phyloP scores from a whole-genome alignment of 2,113 vertebrate species.

The Rallus limicola region DNA sequence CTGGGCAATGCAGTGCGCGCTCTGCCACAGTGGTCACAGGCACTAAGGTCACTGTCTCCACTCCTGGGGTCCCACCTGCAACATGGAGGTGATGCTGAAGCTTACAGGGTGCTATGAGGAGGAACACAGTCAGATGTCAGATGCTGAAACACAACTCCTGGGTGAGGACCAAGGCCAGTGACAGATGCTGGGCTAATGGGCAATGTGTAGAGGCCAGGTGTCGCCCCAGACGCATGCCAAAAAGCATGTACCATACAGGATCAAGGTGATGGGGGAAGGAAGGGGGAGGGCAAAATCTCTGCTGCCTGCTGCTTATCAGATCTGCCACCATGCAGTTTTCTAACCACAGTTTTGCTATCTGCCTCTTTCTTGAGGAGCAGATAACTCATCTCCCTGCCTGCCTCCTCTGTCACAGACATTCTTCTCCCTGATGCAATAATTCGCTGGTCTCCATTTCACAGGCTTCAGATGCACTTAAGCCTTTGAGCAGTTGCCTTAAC shows the following conservation, averaged over 20 bases:
- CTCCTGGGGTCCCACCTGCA: background rate
- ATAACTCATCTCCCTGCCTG: background rate
- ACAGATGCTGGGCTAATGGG: accelerated
- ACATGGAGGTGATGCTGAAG: background rate
- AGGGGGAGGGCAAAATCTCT: background rate
- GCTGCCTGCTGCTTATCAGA: background rate
- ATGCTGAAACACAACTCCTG: background rate
- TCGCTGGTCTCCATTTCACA: background rate
- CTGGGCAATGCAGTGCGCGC: accelerated
- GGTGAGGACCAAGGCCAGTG: background rate
- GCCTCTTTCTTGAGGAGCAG: background rate
- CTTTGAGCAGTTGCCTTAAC: background rate
- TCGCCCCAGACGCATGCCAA: background rate
- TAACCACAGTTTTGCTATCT: background rate
- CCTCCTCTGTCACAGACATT: background rate
- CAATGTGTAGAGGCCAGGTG: background rate
- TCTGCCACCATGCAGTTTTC: background rate
- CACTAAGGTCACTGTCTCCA: accelerated
- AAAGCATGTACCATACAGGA: accelerated
- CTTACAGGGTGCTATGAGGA: background rate
- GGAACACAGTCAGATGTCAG: background rate
- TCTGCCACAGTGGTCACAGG: background rate
- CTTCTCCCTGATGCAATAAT: background rate
- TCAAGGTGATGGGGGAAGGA: background rate
- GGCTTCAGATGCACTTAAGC: background rate